phyloP scores from a whole-genome alignment of 2,113 vertebrate species.

The Apus apus region DNA sequence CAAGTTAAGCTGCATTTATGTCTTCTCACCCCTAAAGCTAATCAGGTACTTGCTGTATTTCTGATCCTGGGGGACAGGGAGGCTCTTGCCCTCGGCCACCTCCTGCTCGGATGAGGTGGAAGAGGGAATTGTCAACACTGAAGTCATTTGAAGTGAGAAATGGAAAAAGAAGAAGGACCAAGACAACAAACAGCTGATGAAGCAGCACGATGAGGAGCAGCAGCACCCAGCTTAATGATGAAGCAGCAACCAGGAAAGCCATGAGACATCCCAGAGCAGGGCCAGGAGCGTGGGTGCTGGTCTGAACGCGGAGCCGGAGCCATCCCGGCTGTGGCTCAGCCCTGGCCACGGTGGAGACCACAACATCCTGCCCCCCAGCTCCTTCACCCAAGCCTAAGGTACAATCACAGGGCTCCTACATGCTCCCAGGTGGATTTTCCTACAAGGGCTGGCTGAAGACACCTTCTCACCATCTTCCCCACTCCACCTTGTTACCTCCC shows the following conservation, averaged over 20 bases:
- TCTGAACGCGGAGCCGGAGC: no score
- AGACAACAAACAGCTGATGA: neutral
- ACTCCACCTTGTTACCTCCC: no score
- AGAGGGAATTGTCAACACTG: no score
- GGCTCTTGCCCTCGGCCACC: no score
- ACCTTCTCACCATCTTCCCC: neutral
- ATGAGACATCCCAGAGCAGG: neutral
- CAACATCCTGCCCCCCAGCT: neutral
- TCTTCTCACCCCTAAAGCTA: neutral
- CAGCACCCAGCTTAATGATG: neutral
- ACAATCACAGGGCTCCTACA: rapidly evolving
- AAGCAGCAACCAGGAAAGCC: no score
- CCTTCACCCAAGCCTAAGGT: rapidly evolving
- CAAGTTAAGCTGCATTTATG: neutral
- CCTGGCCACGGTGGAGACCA: no score
- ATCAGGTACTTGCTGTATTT: neutral
- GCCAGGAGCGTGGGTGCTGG: no score
- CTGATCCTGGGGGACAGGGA: no score
- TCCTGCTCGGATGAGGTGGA: no score
- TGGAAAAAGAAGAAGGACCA: neutral
- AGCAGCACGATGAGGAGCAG: neutral
- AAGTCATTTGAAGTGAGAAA: no score
- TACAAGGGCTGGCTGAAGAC: neutral
- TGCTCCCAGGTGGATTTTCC: neutral
- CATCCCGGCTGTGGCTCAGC: no score